Evolutionary conservation across 2,113 vertebrate genomes (phyloP), one percentile per base, ranked within the genome.

Genomic region (Symphodus melops): DNA sequence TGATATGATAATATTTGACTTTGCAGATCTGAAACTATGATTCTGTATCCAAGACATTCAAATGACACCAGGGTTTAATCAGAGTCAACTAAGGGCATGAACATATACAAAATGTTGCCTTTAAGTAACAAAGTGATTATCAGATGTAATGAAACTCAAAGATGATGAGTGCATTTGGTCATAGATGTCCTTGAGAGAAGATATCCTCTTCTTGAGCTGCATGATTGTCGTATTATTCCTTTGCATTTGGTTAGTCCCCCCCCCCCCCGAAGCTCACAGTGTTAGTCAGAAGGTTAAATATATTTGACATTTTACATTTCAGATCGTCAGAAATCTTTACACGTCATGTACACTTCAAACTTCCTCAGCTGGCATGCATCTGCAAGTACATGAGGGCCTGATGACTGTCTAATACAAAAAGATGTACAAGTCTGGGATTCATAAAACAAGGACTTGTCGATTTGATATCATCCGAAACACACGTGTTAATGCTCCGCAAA

Each of bases 321-420:
- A 25, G 8, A 58, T 8, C 5, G 39, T 21, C n/a, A 41, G 39
- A 20, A 42, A 19, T 56, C 49, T 21, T 13, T 16, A 23, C 21
- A 13, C 21, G 48, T 46, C 25, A 55, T 25, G 33, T 51, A 60
- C 69, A 19, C 57, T 39, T 61, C 17, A 41, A 5, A 19, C 55
- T 28, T 51, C 1, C 17, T 9, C 5, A 20, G 52, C 5, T 21
- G 20, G 52, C 64, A 25, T 63, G 44, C 57, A 9, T 48, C 16
- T 70, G 5, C 44, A 74, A 12, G 42, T 23, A 54, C 58, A 75
- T 49, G n/a, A 61, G 25, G 52, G 69, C 82, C 84, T 80, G 80
- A n/a, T n/a, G n/a, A n/a, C n/a, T n/a, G n/a, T n/a, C n/a, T n/a
- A n/a, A n/a, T n/a, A n/a, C 21, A 75, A 42, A 62, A 21, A 59